Evolutionary conservation across 2,797 vertebrate genomes (phyloP).

Genomic region (Odontamblyopus lacepedii): DNA sequence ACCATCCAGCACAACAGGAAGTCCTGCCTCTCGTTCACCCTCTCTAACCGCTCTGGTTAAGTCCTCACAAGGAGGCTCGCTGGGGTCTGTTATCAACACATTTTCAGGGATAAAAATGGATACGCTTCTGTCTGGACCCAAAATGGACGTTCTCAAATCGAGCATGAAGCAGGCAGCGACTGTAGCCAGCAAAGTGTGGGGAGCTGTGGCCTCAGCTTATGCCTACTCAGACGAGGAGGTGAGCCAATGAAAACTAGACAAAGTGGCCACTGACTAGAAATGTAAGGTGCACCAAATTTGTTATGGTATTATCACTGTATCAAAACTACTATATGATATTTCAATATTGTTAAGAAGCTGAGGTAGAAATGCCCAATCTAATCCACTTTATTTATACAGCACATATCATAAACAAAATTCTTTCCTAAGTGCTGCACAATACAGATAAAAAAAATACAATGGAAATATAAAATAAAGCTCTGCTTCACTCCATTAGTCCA

Average conservation of each 20-base stretch:
- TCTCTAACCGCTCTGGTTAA: slow-evolving; percentile 87
- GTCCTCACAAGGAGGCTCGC: slow-evolving; percentile 86
- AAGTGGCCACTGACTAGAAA: not conserved
- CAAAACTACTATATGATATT: no score
- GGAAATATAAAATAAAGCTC: no score
- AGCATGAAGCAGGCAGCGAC: slow-evolving; percentile 96
- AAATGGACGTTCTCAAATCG: slow-evolving; percentile 93
- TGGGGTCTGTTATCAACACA: slow-evolving; percentile 92
- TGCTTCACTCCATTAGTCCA: no score
- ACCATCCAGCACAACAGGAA: slow-evolving; percentile 26
- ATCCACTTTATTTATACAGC: no score
- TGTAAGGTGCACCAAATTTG: not conserved
- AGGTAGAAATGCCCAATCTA: no score
- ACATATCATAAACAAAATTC: no score
- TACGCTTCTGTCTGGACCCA: slow-evolving; percentile 89
- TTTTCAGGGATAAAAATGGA: slow-evolving; percentile 94
- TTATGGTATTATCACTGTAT: no score
- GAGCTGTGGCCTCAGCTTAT: slow-evolving; percentile 88
- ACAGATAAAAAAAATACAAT: no score
- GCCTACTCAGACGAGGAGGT: slow-evolving; percentile 94
- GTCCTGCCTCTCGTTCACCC: slow-evolving; percentile 76
- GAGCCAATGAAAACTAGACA: slow-evolving; percentile 51
- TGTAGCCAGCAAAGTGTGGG: slow-evolving; percentile 96
- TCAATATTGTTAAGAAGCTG: no score
- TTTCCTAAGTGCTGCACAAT: no score